Conservation (phyloP, 2,113 vertebrate genomes). For the Microtus ochrogaster region DNA sequence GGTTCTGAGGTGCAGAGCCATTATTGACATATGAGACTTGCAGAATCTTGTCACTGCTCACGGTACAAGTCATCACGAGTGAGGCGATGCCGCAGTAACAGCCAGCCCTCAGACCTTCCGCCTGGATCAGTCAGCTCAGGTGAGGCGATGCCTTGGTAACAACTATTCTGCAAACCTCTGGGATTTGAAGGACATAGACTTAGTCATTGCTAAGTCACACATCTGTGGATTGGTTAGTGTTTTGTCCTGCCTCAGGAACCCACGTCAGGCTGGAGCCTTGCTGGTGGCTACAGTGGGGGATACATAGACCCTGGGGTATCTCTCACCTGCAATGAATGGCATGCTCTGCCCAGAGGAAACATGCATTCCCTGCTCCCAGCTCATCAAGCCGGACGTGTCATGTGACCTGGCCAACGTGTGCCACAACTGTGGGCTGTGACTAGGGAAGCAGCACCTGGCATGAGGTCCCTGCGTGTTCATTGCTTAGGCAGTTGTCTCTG, state of each 20-base stretch:
- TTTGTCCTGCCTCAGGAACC: not conserved
- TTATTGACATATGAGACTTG: rapidly evolving
- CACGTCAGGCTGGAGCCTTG: not conserved
- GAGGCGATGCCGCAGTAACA: not conserved
- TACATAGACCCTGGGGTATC: rapidly evolving
- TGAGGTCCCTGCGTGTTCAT: rapidly evolving
- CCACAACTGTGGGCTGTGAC: rapidly evolving
- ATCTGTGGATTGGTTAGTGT: not conserved
- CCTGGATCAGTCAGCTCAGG: not conserved
- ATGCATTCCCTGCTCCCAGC: not conserved
- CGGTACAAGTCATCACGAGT: not conserved
- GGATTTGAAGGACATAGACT: not conserved
- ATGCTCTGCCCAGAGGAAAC: not conserved
- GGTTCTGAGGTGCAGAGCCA: not conserved
- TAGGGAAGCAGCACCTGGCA: rapidly evolving
- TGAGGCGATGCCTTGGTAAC: not conserved
- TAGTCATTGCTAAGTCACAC: too few species aligned
- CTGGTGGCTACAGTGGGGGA: not conserved
- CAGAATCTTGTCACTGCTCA: not conserved
- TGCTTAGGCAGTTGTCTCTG: not conserved
- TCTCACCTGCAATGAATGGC: too few species aligned
- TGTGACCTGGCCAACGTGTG: rapidly evolving
- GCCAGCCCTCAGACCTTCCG: not conserved
- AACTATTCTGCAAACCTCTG: not conserved
- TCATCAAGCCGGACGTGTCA: not conserved